Base-by-base conservation (phyloP, 2,797 vertebrate genomes). In the Poeciliopsis presidionis region DNA sequence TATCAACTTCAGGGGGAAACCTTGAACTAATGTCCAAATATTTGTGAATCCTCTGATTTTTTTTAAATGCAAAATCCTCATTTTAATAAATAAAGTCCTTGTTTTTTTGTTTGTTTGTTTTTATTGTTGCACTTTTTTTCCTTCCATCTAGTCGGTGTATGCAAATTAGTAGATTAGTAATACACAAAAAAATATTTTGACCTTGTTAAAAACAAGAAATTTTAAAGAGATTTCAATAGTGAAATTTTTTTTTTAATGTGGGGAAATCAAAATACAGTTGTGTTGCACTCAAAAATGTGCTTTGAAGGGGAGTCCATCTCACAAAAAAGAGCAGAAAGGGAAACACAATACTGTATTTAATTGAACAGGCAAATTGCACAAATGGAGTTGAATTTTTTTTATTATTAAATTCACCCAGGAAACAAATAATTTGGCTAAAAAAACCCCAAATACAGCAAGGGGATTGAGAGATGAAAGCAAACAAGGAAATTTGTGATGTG, bases 401-500 rank as follows among this genome's bases (percentile, higher is more conserved):
- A 2, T 33, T 33, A 67, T 41, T 22, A 41, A 67, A 28, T 45
- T 45, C 22, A 28, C 6, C 65, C 12, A 3, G 7, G 20, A 8
- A 67, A 43, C 43, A 28, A 13, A 41, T 4, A 25, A n/a, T 70
- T 41, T 45, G 41, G 2, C 22, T 53, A 22, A 63, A 45, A 41
- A 20, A 6, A 0, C 39, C 39, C 6, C 2, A 22, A 22, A 51
- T 51, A 30, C 6, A 22, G 49, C 49, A 57, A 57, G 11, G n/a
- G 7, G n/a, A 28, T 28, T 57, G n/a, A 12, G 67, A 28, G 65
- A 72, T 28, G 75, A 73, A 78, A 49, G 16, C 57, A 77, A 83
- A 71, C 49, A 80, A 75, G 63, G 12, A 70, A 70, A 45, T n/a
- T 16, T 78, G 63, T 65, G 63, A 86, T 63, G 46, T 16, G 63